Base-by-base conservation (phyloP, 2,113 vertebrate species). In the Irena cyanogastra region DNA sequence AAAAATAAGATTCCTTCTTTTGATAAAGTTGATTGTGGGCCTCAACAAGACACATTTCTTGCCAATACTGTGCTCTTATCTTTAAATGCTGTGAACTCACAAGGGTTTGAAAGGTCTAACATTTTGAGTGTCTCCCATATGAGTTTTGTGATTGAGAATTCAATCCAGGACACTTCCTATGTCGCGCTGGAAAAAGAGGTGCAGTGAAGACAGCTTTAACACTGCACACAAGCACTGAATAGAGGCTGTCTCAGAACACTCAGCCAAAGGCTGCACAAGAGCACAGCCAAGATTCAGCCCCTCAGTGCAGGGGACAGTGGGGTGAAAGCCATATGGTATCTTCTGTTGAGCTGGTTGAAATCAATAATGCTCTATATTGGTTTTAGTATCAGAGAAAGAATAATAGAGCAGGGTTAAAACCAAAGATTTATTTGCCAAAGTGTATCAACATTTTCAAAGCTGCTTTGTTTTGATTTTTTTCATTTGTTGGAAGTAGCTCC, bases 1-100 rank as follows among this genome's bases (percentile, higher is more conserved):
- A 90, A 90, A 96, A 94, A 89, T 49, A 92, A 87, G 80, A 74
- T 81, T 75, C 49, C 53, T 84, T 63, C 77, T 80, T 91, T 71
- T 82, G 65, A 87, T 78, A 56, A 94, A 92, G 31, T 81, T 87
- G 81, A 70, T 71, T 18, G 74, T 90, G 69, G 69, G 56, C 57
- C 91, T 92, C 77, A 89, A 60, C 72, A 78, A 74, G 64, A 81
- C 47, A 30, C 41, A 49, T 47, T 93, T 92, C 76, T 91, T 89
- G 80, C 72, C 69, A 87, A 66, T 57, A 30, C 31, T 8, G 5
- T 31, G 57, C 66, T 89, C 69, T 89, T 86, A 86, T 66, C 89
- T 95, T 89, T 37, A 92, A 93, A 83, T 59, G 37, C 56, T 78
- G 23, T 47, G 47, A 88, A 83, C 47, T 80, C 45, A n/a, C 19